Percentiles rank a stretch among this genome's conserved stretches.
Evolutionary conservation across 2,797 vertebrate genomes (phyloP).

Genomic region (Scarus forsteni): DNA sequence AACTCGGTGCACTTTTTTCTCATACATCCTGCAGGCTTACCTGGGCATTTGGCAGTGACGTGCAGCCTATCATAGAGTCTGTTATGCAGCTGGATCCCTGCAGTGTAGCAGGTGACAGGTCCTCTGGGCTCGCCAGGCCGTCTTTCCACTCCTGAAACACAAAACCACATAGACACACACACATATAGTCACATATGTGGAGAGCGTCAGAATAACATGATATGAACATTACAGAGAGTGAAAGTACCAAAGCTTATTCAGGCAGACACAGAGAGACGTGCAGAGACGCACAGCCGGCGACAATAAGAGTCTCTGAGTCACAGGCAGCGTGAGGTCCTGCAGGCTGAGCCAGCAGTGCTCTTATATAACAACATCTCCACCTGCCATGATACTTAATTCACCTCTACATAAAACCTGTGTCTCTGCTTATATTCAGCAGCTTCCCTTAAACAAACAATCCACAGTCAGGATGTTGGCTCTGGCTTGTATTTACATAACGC

Average conservation of each 20-base stretch:
- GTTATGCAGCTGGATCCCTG: conserved; percentile 80
- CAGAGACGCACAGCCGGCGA: conserved; percentile 6
- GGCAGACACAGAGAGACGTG: conserved; percentile 8
- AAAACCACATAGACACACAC: conserved; percentile 42
- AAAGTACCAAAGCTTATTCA: conserved; percentile 2
- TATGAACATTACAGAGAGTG: conserved; percentile 24
- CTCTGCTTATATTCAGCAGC: conserved; percentile 19
- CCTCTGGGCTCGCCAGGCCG: conserved; percentile 77
- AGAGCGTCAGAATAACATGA: conserved; percentile 36
- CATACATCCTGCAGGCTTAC: conserved; percentile 56
- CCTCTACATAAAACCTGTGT: conserved; percentile 27
- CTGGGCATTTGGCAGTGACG: conserved; percentile 74
- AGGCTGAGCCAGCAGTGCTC: conserved; percentile 35
- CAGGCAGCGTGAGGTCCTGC: conserved; percentile 23
- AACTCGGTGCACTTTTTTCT: neutral
- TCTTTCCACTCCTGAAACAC: conserved; percentile 84
- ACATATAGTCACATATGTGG: conserved; percentile 18
- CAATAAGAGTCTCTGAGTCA: conserved; percentile 32
- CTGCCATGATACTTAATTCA: conserved; percentile 31
- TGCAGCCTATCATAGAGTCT: conserved; percentile 79
- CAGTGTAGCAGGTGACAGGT: conserved; percentile 78
- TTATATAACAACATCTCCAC: conserved; percentile 40
- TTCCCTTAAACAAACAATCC: conserved; percentile 39
- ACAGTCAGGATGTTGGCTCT: conserved; percentile 41
- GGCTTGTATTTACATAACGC: conserved; percentile 39